Evolutionary conservation across 1,140 invertebrate species (phyloP).

Genomic region (Eurosta solidaginis): DNA sequence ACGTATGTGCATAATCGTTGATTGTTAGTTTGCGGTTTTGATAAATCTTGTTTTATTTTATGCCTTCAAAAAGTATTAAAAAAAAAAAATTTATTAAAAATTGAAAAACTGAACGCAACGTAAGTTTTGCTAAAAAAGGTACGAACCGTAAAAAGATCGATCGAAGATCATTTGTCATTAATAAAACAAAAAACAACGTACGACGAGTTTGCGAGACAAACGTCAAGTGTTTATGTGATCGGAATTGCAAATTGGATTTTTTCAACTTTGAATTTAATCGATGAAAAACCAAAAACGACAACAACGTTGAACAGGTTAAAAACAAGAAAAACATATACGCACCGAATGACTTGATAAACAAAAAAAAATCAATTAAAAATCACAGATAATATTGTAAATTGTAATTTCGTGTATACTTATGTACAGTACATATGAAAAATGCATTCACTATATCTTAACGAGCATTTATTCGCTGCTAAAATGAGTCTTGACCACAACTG

Average conservation of each 20-base stretch:
- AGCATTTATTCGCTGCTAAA: slow-evolving; percentile 56
- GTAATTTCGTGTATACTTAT: background rate
- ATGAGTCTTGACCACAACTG: slow-evolving; percentile 30
- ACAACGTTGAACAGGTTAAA: background rate
- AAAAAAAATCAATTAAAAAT: background rate
- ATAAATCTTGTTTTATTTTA: background rate
- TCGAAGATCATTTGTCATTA: background rate
- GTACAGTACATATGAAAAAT: slow-evolving; percentile 18
- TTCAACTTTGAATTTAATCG: slow-evolving; percentile 7
- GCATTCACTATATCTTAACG: slow-evolving; percentile 42
- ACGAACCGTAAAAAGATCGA: slow-evolving; percentile 14
- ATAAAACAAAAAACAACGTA: too few relatives aligned
- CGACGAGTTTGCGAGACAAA: too few relatives aligned
- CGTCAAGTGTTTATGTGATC: slow-evolving; percentile 26
- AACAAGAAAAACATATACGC: background rate
- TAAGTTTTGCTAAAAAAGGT: background rate
- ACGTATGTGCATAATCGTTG: background rate
- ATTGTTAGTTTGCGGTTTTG: background rate
- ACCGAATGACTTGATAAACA: background rate
- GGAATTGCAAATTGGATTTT: slow-evolving; percentile 26
- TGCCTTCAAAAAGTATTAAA: background rate
- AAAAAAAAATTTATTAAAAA: background rate
- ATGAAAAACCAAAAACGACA: background rate
- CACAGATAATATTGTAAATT: slow-evolving; percentile 2
- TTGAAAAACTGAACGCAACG: background rate